Percentiles rank a stretch among this genome's conserved stretches.
phyloP scores from a whole-genome alignment of 2,113 vertebrate species.

The Sapajus apella region DNA sequence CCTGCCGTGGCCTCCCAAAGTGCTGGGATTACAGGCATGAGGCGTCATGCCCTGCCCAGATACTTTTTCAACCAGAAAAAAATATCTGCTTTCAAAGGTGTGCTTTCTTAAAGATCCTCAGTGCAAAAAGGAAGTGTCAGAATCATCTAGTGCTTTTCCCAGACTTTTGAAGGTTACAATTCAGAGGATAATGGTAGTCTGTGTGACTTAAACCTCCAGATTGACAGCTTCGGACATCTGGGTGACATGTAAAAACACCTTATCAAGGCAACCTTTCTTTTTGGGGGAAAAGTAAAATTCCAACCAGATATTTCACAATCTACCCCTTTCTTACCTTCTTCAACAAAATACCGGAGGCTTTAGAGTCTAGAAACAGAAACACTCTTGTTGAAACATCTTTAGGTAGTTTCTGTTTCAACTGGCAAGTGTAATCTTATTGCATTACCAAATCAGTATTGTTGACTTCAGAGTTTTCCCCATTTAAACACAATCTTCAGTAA shows the following conservation, averaged over 20 bases:
- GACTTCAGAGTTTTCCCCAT: background rate
- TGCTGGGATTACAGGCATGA: no score
- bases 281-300: conserved; percentile 46
- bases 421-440: background rate
- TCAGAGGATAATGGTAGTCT: background rate
- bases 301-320: conserved; percentile 62
- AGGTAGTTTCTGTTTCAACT: conserved; percentile 45
- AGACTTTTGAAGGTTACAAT: background rate
- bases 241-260: conserved; percentile 1
- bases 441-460: conserved; percentile 11
- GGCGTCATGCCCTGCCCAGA: no score
- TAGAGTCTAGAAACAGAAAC: background rate
- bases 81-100: background rate
- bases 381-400: conserved; percentile 16
- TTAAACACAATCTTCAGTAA: conserved; percentile 36
- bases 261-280: conserved; percentile 51
- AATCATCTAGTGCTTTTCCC: background rate
- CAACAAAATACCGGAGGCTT: background rate
- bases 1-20: no score
- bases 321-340: conserved; percentile 7
- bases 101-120: conserved; percentile 32
- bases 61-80: conserved; percentile 31
- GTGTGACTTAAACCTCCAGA: background rate
- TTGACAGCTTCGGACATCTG: background rate
- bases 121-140: background rate